Conservation (phyloP, 2,888 invertebrate species). For the Nebria brevicollis region DNA sequence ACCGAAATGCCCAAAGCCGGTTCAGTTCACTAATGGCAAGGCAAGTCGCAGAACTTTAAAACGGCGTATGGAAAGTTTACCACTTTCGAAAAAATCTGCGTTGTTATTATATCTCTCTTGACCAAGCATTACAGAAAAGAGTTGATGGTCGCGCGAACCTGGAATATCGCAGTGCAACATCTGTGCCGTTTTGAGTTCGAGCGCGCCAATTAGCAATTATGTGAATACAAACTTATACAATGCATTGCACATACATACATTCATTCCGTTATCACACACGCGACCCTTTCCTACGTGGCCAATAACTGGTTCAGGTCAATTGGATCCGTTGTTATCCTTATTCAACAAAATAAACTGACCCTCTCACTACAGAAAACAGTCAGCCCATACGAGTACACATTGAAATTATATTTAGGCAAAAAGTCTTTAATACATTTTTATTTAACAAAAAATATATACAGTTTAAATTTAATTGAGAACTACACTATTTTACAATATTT, state of each 20-base stretch:
- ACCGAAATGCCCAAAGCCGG: constrained; percentile 27
- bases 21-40: constrained; percentile 33
- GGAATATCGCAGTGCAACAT: neutral
- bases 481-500: too few species aligned
- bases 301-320: neutral
- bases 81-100: constrained; percentile 37
- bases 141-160: neutral
- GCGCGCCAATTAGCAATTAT: neutral
- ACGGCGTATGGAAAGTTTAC: constrained; percentile 31
- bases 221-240: neutral
- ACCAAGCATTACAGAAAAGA: neutral
- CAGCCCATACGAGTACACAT: neutral
- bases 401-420: too few species aligned
- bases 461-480: too few species aligned
- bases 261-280: neutral
- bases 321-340: neutral
- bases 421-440: too few species aligned
- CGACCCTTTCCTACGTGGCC: neutral
- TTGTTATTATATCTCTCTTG: neutral
- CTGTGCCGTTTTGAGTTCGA: neutral
- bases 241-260: neutral
- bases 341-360: neutral
- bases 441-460: too few species aligned
- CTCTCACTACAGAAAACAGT: neutral
- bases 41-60: constrained; percentile 4